These are phyloP conservation scores for Cottoperca gobio DNA, from an alignment of 2,797 vertebrate genomes.

Conservation along the genomic window DNA sequence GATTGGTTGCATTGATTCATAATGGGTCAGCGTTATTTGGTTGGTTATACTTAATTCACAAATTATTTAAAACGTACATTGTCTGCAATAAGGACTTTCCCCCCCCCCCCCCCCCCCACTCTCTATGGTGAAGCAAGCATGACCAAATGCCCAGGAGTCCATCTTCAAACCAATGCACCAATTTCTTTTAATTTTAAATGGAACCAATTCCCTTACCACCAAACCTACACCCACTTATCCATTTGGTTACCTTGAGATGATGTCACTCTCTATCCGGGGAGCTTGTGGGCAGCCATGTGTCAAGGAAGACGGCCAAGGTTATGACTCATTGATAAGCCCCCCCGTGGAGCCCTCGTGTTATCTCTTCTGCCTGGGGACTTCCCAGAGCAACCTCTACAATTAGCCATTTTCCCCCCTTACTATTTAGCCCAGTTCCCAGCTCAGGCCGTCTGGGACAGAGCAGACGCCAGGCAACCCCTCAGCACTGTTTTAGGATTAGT, in stretches of 20 bases:
- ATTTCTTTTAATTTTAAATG: slow-evolving; percentile 58
- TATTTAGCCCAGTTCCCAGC: slow-evolving; percentile 57
- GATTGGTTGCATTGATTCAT: slow-evolving; percentile 13
- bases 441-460: slow-evolving; percentile 39
- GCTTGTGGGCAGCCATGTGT: slow-evolving; percentile 18
- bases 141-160: slow-evolving; percentile 59
- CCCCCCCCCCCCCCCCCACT: slow-evolving; percentile 4
- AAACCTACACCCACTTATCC: slow-evolving; percentile 54
- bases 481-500: slow-evolving; percentile 22
- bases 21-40: neutral
- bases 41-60: too few species aligned
- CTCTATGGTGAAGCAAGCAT: slow-evolving; percentile 31
- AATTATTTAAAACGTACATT: too few species aligned
- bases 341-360: slow-evolving; percentile 60
- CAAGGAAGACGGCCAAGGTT: slow-evolving; percentile 65
- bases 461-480: slow-evolving; percentile 3
- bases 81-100: neutral
- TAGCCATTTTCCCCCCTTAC: slow-evolving; percentile 59
- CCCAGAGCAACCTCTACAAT: slow-evolving; percentile 71
- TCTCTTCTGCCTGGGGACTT: slow-evolving; percentile 69
- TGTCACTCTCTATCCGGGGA: slow-evolving; percentile 54
- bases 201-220: slow-evolving; percentile 36
- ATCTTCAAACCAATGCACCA: slow-evolving; percentile 51
- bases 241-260: slow-evolving; percentile 66
- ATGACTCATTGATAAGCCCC: slow-evolving; percentile 78